These are phyloP conservation scores for Lontra canadensis DNA, from an alignment of 2,113 vertebrate genomes.

Conservation along the genomic window DNA sequence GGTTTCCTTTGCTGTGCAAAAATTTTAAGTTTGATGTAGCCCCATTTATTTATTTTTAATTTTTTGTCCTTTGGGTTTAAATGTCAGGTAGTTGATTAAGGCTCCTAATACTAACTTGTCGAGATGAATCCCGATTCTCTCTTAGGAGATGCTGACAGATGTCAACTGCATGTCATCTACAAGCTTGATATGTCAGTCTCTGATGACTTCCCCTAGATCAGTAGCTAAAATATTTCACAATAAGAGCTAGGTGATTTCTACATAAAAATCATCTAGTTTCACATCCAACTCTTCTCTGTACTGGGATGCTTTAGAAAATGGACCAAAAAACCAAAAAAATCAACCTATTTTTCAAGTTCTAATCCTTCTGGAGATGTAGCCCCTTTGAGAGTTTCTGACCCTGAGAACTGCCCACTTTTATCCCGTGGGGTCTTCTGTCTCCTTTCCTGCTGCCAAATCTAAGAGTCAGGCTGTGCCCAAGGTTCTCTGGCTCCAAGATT, in stretches of 20 bases:
- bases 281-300: neutral
- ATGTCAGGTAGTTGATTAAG: neutral
- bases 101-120: neutral
- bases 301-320: neutral
- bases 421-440: neutral
- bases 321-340: neutral
- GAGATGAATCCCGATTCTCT: neutral
- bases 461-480: neutral
- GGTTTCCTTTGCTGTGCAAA: neutral
- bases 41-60: neutral
- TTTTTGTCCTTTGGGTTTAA: neutral
- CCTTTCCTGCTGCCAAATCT: neutral
- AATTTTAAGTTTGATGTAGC: neutral
- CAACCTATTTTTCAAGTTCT: neutral
- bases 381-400: neutral
- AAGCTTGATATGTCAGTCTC: neutral
- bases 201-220: neutral
- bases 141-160: neutral
- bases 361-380: neutral
- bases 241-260: neutral
- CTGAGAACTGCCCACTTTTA: neutral
- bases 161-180: neutral
- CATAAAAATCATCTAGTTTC: neutral
- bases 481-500: neutral
- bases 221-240: neutral